Conservation (phyloP, 2,888 invertebrate species). For the Halictus quadricinctus region DNA sequence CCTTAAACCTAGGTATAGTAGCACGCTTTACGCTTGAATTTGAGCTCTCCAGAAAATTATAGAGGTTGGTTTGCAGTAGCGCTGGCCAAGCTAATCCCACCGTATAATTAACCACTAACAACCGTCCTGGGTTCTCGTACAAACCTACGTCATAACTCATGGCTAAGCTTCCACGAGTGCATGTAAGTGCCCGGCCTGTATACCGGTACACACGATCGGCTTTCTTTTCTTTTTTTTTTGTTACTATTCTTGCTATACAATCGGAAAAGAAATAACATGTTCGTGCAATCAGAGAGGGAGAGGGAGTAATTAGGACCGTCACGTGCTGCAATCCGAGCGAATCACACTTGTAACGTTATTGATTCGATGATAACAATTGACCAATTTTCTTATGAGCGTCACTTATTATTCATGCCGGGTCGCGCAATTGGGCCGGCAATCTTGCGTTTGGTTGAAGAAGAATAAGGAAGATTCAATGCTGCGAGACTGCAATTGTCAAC, state of each 20-base stretch:
- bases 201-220: not conserved
- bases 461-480: constrained; percentile 1
- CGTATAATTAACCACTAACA: constrained; percentile 81
- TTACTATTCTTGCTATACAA: not conserved
- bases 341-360: not conserved
- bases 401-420: constrained; percentile 1
- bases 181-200: constrained; percentile 32
- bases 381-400: constrained; percentile 4
- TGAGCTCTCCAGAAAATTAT: constrained; percentile 79
- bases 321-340: not conserved
- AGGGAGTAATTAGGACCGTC: not conserved
- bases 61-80: constrained; percentile 76
- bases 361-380: constrained; percentile 10
- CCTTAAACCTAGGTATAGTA: constrained; percentile 32
- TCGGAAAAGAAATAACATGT: not conserved
- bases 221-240: not conserved
- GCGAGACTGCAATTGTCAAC: not conserved
- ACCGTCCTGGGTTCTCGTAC: constrained; percentile 70
- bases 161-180: constrained; percentile 76
- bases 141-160: constrained; percentile 75
- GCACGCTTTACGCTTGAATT: constrained; percentile 73
- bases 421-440: constrained; percentile 60
- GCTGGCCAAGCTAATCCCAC: constrained; percentile 78
- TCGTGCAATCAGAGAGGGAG: not conserved
- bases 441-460: constrained; percentile 65